phyloP scores from a whole-genome alignment of 2,113 vertebrate species.

The Calonectris borealis region DNA sequence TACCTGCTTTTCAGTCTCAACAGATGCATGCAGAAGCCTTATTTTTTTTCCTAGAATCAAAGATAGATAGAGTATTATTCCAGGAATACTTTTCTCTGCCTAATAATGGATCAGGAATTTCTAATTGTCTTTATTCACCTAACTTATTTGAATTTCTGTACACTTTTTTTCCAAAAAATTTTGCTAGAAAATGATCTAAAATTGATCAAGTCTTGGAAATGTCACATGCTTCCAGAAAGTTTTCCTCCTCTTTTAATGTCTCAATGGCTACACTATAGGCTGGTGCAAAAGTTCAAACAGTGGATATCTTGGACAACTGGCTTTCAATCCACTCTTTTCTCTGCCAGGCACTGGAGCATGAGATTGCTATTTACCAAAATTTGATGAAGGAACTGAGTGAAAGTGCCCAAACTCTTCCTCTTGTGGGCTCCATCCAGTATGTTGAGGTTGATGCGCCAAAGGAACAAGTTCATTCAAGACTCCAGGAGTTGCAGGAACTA shows the following conservation, averaged over 20 bases:
- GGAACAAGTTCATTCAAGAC: slow-evolving; percentile 68
- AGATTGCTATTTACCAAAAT: slow-evolving; percentile 61
- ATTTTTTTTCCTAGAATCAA: background rate
- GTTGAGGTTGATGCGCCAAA: slow-evolving; percentile 72
- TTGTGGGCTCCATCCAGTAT: background rate
- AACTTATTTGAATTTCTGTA: background rate
- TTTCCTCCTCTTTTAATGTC: background rate
- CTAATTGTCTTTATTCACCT: background rate
- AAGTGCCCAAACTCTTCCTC: slow-evolving; percentile 29
- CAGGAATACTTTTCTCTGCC: background rate
- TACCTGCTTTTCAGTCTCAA: background rate
- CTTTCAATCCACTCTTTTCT: background rate
- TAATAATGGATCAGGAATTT: background rate
- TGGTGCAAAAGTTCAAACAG: background rate
- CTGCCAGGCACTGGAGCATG: slow-evolving; percentile 68
- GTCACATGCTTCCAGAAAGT: background rate
- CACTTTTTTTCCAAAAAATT: accelerated
- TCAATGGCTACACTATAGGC: background rate
- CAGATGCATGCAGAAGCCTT: background rate
- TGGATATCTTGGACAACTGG: background rate
- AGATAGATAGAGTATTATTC: background rate
- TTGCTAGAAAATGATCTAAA: background rate
- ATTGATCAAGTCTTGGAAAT: background rate
- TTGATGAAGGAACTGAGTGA: slow-evolving; percentile 52
- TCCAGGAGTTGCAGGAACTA: slow-evolving; percentile 74